These are phyloP conservation scores for Enteromius viviparus DNA, from an alignment of 2,797 vertebrate genomes.

Conservation along the genomic window DNA sequence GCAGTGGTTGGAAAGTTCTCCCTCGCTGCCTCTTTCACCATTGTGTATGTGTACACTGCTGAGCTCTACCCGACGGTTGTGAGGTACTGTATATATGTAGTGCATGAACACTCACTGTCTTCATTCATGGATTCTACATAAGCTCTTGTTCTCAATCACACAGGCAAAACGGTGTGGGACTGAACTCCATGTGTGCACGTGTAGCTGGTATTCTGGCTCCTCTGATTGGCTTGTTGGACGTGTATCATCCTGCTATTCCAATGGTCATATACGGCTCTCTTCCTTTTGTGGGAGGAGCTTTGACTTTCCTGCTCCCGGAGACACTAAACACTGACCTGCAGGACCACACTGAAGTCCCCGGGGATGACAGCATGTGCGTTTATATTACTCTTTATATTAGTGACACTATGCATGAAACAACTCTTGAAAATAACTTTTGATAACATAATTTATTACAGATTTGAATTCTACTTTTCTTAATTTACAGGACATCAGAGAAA, in stretches of 20 bases:
- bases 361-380: slow-evolving; percentile 63
- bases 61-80: slow-evolving; percentile 87
- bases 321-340: slow-evolving; percentile 76
- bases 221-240: slow-evolving; percentile 77
- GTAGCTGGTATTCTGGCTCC: slow-evolving; percentile 84
- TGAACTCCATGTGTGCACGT: slow-evolving; percentile 80
- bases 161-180: slow-evolving; percentile 85
- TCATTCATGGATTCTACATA: background rate
- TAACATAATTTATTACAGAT: background rate
- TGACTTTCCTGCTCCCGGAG: slow-evolving; percentile 85
- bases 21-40: slow-evolving; percentile 74
- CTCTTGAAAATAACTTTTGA: background rate
- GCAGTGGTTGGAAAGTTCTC: slow-evolving; percentile 85
- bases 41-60: slow-evolving; percentile 81
- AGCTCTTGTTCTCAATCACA: background rate
- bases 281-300: slow-evolving; percentile 69
- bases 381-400: slow-evolving; percentile 2
- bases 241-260: slow-evolving; percentile 77
- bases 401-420: background rate
- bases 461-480: background rate
- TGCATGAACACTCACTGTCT: background rate
- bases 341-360: slow-evolving; percentile 67
- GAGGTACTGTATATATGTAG: slow-evolving; percentile 72
- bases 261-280: slow-evolving; percentile 80
- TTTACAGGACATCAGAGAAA: slow-evolving; percentile 62